Evolutionary conservation across 2,797 vertebrate species (phyloP), one percentile per base, ranked within the genome.

Genomic region (Eptatretus atami): DNA sequence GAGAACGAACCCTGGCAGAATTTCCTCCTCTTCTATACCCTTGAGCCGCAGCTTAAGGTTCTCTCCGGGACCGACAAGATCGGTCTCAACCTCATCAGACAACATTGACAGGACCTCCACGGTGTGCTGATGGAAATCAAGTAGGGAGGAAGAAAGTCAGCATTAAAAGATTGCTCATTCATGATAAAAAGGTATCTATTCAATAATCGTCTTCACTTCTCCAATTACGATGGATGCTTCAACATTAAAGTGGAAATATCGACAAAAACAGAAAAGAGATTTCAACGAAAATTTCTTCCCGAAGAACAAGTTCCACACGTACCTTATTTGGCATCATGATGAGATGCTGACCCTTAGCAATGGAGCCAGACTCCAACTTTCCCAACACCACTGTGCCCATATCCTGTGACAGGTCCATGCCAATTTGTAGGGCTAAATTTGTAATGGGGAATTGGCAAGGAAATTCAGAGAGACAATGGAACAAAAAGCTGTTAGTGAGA

Each of bases 291-390:
- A 52, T 55, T 65, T 60, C 54, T 19, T 57, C 2, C 11, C 6
- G 53, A 65, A 60, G 15, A 54, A 24, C 24, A 53, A 54, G 11
- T 52, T 63, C 31, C 12, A 63, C 6, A 53, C 75, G 74, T 73
- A 93, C 90, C 81, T 90, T 83, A 77, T 96, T 95, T 71, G 90
- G 90, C 90, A 96, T 96, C 87, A 96, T 93, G 67, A 92, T 82
- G 66, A 96, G 82, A 72, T 94, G 87, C 65, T 94, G 86, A 69
- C 84, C 84, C 85, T 93, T 95, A 74, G 78, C 77, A 77, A 96
- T 90, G 64, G 76, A 84, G 66, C 90, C 90, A 0, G 90, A 94
- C 75, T 96, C 90, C 72, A 96, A 77, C 74, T 94, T 96, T 65
- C 88, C 90, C 66, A 96, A 75, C 69, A 96, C 72, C 71, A 95